phyloP scores from a whole-genome alignment of 2,113 vertebrate genomes.

The Rhinoderma darwinii region DNA sequence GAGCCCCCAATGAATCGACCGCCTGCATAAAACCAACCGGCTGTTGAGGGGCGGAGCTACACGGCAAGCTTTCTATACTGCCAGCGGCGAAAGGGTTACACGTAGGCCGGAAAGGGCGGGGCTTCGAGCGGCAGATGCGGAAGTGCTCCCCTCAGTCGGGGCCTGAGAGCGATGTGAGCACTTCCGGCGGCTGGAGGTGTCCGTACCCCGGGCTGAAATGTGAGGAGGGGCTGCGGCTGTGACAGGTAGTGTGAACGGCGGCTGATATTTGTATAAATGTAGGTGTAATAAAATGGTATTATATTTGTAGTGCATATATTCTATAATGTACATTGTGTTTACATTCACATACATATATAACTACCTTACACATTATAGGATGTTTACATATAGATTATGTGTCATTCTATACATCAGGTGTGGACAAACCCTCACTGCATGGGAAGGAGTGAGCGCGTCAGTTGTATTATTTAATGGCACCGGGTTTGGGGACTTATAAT shows the following conservation, averaged over 20 bases:
- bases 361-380: not conserved
- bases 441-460: too few species aligned
- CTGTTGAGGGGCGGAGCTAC: not conserved
- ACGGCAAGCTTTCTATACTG: not conserved
- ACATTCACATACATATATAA: not conserved
- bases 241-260: not conserved
- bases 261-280: not conserved
- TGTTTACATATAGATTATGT: not conserved
- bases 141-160: constrained; percentile 35
- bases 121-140: not conserved
- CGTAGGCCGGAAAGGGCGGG: constrained; percentile 3
- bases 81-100: not conserved
- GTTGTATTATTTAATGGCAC: too few species aligned
- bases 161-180: constrained; percentile 34
- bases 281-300: not conserved
- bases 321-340: not conserved
- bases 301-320: not conserved
- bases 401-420: not conserved
- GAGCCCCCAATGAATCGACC: not conserved
- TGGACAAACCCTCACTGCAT: too few species aligned
- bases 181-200: constrained; percentile 37
- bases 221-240: not conserved
- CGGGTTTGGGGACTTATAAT: too few species aligned
- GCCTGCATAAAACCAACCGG: too few species aligned
- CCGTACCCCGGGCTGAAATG: not conserved